Base-by-base conservation (phyloP, 2,797 vertebrate species). In the Catharus ustulatus region DNA sequence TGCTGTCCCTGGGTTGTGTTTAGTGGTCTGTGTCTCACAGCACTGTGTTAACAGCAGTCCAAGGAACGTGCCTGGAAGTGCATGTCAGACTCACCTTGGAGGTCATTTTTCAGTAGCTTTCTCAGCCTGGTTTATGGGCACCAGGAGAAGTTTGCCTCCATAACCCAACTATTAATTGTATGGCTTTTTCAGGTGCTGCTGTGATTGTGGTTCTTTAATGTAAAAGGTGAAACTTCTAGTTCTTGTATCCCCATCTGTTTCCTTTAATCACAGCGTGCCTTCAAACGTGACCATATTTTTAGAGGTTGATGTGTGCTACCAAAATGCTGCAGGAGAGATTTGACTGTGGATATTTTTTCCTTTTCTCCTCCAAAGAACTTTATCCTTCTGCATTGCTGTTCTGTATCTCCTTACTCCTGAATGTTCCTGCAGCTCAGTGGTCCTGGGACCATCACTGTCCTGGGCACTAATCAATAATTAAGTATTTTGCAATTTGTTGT, bases 81-180 rank as follows among this genome's bases (percentile, higher is more conserved):
- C 58, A 63, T 77, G 66, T 82, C 51, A 69, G 63, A 40, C 26
- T 73, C 87, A 61, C 23, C 36, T 38, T 69, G 32, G 48, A 48
- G 43, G 48, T 82, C 15, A 40, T 52, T 96, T 68, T 30, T 68
- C 51, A 76, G 40, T 6, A 36, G 13, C 16, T 95, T 83, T 87
- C 46, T 95, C 87, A 94, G 80, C 90, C 42, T 61, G 49, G 9
- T 75, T 93, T 78, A 32, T 24, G 74, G 58, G 10, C 34, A 86
- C 27, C 21, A 46, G 58, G 36, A 96, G 63, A 84, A 96, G 52
- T 74, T 95, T 94, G 87, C 87, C 74, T 89, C 83, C 40, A 16
- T 82, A 90, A 83, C 69, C 85, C 54, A 49, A 0, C 62, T 59
- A 45, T 92, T 74, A 77, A 52, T 71, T 89, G 51, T 88, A 19